phyloP scores from a whole-genome alignment of 2,797 vertebrate species.

The Sardinella longiceps region DNA sequence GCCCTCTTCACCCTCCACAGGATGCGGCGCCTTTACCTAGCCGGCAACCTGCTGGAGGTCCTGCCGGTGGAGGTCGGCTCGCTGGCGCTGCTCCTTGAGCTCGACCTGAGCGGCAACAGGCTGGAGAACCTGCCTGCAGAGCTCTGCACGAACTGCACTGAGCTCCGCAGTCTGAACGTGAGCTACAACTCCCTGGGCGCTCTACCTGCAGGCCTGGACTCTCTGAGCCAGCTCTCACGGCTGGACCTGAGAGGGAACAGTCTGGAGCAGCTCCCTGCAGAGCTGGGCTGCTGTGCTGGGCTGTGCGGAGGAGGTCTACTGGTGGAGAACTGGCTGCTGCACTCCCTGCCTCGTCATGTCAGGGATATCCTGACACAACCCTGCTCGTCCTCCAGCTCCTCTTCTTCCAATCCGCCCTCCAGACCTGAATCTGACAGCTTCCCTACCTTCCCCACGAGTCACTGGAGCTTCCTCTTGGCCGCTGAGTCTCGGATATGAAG shows the following conservation, averaged over 20 bases:
- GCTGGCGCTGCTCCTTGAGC: slow-evolving; percentile 66
- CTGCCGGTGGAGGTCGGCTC: slow-evolving; percentile 70
- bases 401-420: slow-evolving; percentile 50
- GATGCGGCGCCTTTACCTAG: slow-evolving; percentile 75
- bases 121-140: slow-evolving; percentile 71
- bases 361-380: slow-evolving; percentile 64
- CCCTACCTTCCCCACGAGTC: slow-evolving; percentile 66
- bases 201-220: slow-evolving; percentile 63
- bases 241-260: slow-evolving; percentile 78
- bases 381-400: slow-evolving; percentile 29
- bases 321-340: slow-evolving; percentile 75
- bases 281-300: slow-evolving; percentile 69
- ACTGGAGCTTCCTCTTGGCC: slow-evolving; percentile 76
- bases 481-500: slow-evolving; percentile 74
- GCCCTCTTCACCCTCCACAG: slow-evolving; percentile 73
- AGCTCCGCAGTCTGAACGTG: slow-evolving; percentile 69
- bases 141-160: slow-evolving; percentile 69
- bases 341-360: slow-evolving; percentile 67
- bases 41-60: slow-evolving; percentile 71
- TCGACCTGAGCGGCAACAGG: slow-evolving; percentile 76
- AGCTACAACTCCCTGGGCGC: slow-evolving; percentile 71
- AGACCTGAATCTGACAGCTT: slow-evolving; percentile 68
- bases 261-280: slow-evolving; percentile 72
- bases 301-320: slow-evolving; percentile 72
- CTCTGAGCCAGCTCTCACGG: slow-evolving; percentile 64